Percentiles rank a stretch among this genome's conserved stretches.
These are phyloP conservation scores for Mastigias papua DNA, from an alignment of 30 jellyfish, hydroid and myxozoan genomes.

Conservation along the genomic window DNA sequence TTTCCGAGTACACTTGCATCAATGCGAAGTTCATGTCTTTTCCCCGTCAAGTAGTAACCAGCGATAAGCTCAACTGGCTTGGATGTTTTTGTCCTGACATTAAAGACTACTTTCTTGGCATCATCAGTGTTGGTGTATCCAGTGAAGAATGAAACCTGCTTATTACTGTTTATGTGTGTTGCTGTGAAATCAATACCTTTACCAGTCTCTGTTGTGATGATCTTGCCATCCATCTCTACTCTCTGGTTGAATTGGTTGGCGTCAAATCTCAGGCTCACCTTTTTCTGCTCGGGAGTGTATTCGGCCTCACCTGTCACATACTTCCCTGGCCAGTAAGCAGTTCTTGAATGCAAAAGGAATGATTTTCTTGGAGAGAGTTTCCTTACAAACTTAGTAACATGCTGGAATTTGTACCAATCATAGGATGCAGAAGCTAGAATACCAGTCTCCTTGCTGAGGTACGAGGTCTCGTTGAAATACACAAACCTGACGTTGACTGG, in stretches of 20 bases:
- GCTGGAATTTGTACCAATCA: slow-evolving; percentile 97
- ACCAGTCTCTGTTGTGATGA: slow-evolving; percentile 54
- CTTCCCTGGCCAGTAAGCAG: slow-evolving; percentile 93
- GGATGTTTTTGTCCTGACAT: slow-evolving; percentile 48
- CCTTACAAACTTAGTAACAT: slow-evolving; percentile 76
- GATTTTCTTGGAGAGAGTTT: slow-evolving; percentile 61
- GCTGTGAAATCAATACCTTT: slow-evolving; percentile 88
- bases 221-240: slow-evolving; percentile 78
- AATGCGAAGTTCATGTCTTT: slow-evolving; percentile 41
- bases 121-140: slow-evolving; percentile 67
- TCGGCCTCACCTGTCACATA: slow-evolving; percentile 92
- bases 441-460: slow-evolving; percentile 77
- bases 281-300: slow-evolving; percentile 65
- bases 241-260: slow-evolving; percentile 91
- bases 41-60: slow-evolving; percentile 55
- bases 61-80: slow-evolving; percentile 36
- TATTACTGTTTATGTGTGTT: slow-evolving; percentile 63
- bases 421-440: slow-evolving; percentile 68
- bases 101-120: slow-evolving; percentile 64
- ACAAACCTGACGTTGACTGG: slow-evolving; percentile 62
- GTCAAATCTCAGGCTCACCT: slow-evolving; percentile 72
- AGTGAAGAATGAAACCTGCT: slow-evolving; percentile 67
- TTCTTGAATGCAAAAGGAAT: slow-evolving; percentile 75
- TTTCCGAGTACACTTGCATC: slow-evolving; percentile 81
- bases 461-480: slow-evolving; percentile 72